phyloP scores from a whole-genome alignment of 2,888 invertebrate genomes.

The Sesia apiformis region DNA sequence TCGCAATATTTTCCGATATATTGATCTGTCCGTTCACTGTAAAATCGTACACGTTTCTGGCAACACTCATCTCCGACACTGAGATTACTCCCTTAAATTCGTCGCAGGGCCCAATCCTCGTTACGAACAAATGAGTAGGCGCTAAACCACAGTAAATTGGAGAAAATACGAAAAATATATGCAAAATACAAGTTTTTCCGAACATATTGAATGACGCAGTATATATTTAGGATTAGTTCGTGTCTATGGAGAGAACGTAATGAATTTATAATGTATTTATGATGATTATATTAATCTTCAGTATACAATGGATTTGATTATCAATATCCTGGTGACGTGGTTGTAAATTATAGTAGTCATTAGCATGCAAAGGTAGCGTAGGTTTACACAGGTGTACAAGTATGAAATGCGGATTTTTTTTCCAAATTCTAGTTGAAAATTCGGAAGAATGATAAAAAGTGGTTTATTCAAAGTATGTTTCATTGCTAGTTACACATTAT shows the following conservation, averaged over 20 bases:
- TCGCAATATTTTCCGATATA: constrained; percentile 24
- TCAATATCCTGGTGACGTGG: no score
- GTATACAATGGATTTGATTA: no score
- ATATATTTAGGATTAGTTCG: not conserved
- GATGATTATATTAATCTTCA: no score
- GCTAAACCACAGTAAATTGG: constrained; percentile 8
- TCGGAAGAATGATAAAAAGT: no score
- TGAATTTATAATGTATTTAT: no score
- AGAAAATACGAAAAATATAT: not conserved
- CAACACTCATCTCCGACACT: constrained; percentile 30
- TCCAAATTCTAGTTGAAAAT: no score
- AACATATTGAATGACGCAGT: not conserved
- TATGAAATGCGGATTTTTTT: no score
- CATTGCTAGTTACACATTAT: no score
- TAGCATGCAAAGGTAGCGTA: no score
- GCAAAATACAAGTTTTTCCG: not conserved
- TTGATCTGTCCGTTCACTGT: constrained; percentile 31
- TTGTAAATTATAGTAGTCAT: no score
- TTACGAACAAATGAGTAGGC: constrained; percentile 32
- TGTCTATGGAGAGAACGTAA: not conserved
- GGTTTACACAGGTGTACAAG: no score
- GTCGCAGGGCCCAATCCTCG: constrained; percentile 30
- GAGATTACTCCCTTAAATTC: constrained; percentile 10
- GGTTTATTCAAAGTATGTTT: no score
- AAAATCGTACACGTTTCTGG: constrained; percentile 25